A percentile compares a stretch with the other conserved stretches of the same genome.
Evolutionary conservation across 2,888 invertebrate species (phyloP).

Genomic region (Meiosimyza platycephala): DNA sequence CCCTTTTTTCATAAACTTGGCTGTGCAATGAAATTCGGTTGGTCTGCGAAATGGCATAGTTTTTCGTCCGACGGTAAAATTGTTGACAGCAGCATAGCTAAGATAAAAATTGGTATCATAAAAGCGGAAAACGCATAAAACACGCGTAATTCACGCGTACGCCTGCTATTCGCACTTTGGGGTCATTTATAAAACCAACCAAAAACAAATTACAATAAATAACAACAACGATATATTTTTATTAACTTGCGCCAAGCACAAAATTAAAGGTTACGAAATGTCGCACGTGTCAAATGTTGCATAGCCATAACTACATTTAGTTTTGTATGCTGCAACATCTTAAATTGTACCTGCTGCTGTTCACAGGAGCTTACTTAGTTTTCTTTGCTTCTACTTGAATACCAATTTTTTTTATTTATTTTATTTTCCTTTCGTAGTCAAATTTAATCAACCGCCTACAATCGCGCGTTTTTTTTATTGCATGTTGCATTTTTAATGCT

Average conservation of each 20-base stretch:
- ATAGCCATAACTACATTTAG: neutral
- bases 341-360: too few species aligned
- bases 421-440: neutral
- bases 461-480: slow-evolving; percentile 4
- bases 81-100: neutral
- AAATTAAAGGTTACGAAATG: slow-evolving; percentile 6
- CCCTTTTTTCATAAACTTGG: neutral
- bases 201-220: neutral
- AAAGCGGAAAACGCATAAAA: slow-evolving; percentile 3
- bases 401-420: slow-evolving; percentile 1
- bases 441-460: slow-evolving; percentile 24
- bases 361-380: too few species aligned
- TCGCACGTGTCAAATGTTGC: slow-evolving; percentile 25
- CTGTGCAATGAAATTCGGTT: too few species aligned
- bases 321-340: too few species aligned
- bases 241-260: too few species aligned
- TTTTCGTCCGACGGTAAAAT: too few species aligned
- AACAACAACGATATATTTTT: neutral
- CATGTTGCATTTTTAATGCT: slow-evolving; percentile 27
- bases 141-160: slow-evolving; percentile 23
- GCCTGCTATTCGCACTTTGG: neutral
- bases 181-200: slow-evolving; percentile 24
- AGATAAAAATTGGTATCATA: slow-evolving; percentile 1
- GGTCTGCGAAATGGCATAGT: too few species aligned
- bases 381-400: slow-evolving; percentile 1